phyloP scores from a whole-genome alignment of 2,113 vertebrate species.

The zebrafish (Danio rerio) region DNA sequence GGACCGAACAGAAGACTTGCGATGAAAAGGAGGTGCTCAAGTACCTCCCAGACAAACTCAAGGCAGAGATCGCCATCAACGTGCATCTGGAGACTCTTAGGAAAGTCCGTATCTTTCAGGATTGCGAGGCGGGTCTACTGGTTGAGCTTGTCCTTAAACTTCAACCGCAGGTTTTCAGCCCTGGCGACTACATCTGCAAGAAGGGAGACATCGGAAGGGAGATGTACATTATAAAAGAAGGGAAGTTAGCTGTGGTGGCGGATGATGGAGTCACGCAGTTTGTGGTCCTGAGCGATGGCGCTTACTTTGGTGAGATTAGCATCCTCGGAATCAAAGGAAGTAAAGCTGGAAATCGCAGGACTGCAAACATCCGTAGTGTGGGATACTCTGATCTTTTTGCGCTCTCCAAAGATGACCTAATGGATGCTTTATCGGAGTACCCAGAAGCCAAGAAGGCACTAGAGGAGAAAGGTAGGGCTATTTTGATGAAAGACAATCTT shows the following conservation, averaged over 20 bases:
- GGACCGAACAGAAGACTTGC: slow-evolving; percentile 86
- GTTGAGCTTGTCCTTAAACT: slow-evolving; percentile 87
- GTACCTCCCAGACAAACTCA: slow-evolving; percentile 85
- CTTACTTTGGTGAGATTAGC: slow-evolving; percentile 90
- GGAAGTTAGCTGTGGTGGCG: slow-evolving; percentile 85
- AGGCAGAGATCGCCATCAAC: slow-evolving; percentile 87
- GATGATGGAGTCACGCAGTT: slow-evolving; percentile 88
- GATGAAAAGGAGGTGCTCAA: slow-evolving; percentile 88
- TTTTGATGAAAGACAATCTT: slow-evolving; percentile 87
- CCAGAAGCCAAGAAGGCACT: slow-evolving; percentile 86
- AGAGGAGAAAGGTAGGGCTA: slow-evolving; percentile 87
- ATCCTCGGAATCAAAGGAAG: slow-evolving; percentile 89
- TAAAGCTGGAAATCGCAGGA: slow-evolving; percentile 87
- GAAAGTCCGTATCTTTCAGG: slow-evolving; percentile 88
- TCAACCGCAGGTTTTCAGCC: slow-evolving; percentile 84
- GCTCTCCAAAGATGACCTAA: slow-evolving; percentile 88
- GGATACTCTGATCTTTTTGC: slow-evolving; percentile 89
- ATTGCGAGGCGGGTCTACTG: slow-evolving; percentile 86
- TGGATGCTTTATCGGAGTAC: slow-evolving; percentile 88
- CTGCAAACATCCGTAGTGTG: slow-evolving; percentile 87
- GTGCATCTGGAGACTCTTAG: slow-evolving; percentile 86
- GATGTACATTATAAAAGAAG: slow-evolving; percentile 91
- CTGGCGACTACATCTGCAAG: slow-evolving; percentile 88
- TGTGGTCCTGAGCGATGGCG: slow-evolving; percentile 84
- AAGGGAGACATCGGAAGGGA: slow-evolving; percentile 88